These are phyloP conservation scores for Limulus polyphemus DNA, from an alignment of 2,888 invertebrate genomes.

Conservation along the genomic window DNA sequence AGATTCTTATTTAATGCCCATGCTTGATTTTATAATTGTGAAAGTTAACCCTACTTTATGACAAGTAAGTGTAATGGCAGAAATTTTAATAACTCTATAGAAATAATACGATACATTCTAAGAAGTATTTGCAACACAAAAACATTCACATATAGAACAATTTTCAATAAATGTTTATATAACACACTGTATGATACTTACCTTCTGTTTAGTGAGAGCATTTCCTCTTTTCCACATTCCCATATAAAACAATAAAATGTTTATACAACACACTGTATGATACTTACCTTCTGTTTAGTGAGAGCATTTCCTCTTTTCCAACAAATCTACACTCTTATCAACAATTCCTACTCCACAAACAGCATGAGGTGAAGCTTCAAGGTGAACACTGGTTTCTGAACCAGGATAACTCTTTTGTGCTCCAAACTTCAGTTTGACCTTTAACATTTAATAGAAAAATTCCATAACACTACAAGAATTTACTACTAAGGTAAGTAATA, in stretches of 20 bases:
- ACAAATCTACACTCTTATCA: conserved; percentile 13
- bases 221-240: neutral
- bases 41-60: too few relatives aligned
- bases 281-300: conserved; percentile 8
- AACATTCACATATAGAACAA: too few relatives aligned
- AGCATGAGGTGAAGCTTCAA: conserved; percentile 12
- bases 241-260: neutral
- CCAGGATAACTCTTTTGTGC: conserved; percentile 15
- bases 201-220: conserved; percentile 5
- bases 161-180: neutral
- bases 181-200: neutral
- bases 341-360: conserved; percentile 14
- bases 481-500: too few relatives aligned
- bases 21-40: too few relatives aligned
- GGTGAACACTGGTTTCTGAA: conserved; percentile 10
- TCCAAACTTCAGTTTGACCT: conserved; percentile 15
- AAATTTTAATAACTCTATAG: too few relatives aligned
- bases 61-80: too few relatives aligned
- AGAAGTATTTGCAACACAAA: neutral
- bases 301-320: neutral
- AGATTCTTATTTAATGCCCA: too few relatives aligned
- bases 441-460: too few relatives aligned
- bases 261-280: neutral
- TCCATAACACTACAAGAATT: too few relatives aligned
- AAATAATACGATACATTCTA: too few relatives aligned